Evolutionary conservation across 2,113 vertebrate species (phyloP).

Genomic region (Hippocampus zosterae): DNA sequence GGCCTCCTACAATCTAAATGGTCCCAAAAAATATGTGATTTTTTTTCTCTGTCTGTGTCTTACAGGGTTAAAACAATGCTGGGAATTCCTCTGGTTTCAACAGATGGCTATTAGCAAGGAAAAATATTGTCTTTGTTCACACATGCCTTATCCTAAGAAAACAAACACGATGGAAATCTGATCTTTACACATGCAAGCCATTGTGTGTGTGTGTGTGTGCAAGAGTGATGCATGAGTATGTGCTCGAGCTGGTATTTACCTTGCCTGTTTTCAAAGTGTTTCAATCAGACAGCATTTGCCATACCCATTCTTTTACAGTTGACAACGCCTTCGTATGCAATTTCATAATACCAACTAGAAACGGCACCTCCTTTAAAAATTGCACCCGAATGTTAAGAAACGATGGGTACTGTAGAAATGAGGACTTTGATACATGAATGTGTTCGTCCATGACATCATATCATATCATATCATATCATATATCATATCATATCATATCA

Average conservation of each 20-base stretch:
- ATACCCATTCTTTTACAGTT: conserved; percentile 18
- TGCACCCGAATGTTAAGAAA: not conserved
- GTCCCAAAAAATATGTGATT: too few relatives aligned
- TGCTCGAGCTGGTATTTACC: conserved; percentile 16
- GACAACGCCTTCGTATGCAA: not conserved
- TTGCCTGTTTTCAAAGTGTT: conserved; percentile 40
- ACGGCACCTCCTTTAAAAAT: not conserved
- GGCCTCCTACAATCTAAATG: too few relatives aligned
- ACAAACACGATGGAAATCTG: conserved; percentile 75
- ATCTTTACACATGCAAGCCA: conserved; percentile 68
- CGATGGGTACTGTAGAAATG: not conserved
- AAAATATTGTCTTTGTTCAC: conserved; percentile 72
- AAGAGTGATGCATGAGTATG: conserved; percentile 13
- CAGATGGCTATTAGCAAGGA: conserved; percentile 64
- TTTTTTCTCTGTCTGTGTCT: too few relatives aligned
- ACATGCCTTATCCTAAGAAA: conserved; percentile 73
- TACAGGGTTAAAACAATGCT: conserved; percentile 27
- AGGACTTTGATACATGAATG: not conserved
- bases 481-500: too few relatives aligned
- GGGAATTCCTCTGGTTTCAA: conserved; percentile 53
- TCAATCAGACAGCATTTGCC: conserved; percentile 38
- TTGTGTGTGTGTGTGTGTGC: conserved; percentile 55
- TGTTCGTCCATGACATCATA: not conserved
- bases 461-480: not conserved
- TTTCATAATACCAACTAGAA: not conserved